Conservation (phyloP, 2,888 invertebrate genomes). For the Thera obeliscata region DNA sequence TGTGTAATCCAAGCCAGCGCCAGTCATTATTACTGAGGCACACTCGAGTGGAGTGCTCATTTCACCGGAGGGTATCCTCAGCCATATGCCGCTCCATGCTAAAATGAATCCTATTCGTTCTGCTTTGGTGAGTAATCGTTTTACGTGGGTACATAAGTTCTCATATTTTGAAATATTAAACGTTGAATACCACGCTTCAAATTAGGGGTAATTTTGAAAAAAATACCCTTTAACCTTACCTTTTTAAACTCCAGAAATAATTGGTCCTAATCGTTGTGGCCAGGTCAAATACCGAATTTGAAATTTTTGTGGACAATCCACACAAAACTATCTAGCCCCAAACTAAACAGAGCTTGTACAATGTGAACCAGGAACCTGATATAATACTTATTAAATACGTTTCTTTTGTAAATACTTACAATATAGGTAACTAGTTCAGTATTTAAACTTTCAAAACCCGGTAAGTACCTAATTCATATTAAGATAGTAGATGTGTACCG, state of each 20-base stretch:
- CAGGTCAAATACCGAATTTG: background rate
- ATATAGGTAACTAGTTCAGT: too few species aligned
- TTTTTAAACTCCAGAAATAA: background rate
- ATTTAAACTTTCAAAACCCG: too few species aligned
- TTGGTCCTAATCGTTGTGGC: background rate
- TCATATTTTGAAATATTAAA: background rate
- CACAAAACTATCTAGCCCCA: too few species aligned
- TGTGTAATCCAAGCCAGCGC: constrained; percentile 26
- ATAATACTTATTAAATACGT: too few species aligned
- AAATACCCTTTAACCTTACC: background rate
- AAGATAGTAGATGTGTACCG: too few species aligned
- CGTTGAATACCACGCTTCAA: background rate
- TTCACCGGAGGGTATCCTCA: background rate
- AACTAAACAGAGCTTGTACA: too few species aligned
- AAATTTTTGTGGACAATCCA: background rate
- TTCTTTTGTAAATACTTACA: too few species aligned
- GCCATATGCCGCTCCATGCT: background rate
- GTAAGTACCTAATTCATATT: too few species aligned
- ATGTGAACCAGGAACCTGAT: too few species aligned
- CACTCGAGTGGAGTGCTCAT: constrained; percentile 23
- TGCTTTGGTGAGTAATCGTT: background rate
- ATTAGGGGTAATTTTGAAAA: constrained; percentile 9
- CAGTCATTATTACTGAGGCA: constrained; percentile 25
- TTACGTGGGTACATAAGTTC: background rate
- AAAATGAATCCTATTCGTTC: constrained; percentile 1